Evolutionary conservation across 1,140 invertebrate genomes (phyloP), one percentile per base, ranked within the genome.

Genomic region (Drosophila sproati): DNA sequence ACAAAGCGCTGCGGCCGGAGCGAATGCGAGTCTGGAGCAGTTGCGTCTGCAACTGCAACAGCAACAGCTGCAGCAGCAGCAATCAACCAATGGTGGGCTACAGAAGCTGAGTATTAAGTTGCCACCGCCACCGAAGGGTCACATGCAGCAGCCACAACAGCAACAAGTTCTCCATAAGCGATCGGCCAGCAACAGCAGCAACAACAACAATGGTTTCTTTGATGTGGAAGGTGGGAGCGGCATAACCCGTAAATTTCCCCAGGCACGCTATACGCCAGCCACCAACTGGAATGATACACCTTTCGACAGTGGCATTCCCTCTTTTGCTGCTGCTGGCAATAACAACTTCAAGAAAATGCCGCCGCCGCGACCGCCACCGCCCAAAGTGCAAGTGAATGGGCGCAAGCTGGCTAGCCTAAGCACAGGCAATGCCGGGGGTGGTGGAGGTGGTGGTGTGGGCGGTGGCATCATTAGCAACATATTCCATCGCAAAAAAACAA

Each of bases 381-480:
- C 91, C 1, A 92, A 82, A 80, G 73, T 92, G 5, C 64, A 77
- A 10, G 45, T 82, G 3, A 89, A 89, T 75, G 86, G 87, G 0
- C 78, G 68, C 0, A 81, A 74, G 10, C 48, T 63, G 51, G 5
- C 63, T 35, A 45, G 47, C 48, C 61, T 72, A n/a, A 51, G 70
- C 35, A 72, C 45, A 31, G 59, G 37, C 28, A 12, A 37, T 0
- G 43, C 8, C 5, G 56, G 32, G 32, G 10, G 32, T 20, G 41
- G 43, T 6, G 52, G 61, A 7, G 64, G 56, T 41, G 45, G 48
- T 5, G 10, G 51, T n/a, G 45, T 59, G 32, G 55, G 60, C 8
- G 28, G 76, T 37, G 48, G 71, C 54, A 76, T 94, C n/a, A 90
- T 94, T 7, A 91, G 93, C 34, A 92, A 91, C 71, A 88, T 93